Evolutionary conservation across 2,888 invertebrate species (phyloP).

Genomic region (Cataglyphis rosenhaueri): DNA sequence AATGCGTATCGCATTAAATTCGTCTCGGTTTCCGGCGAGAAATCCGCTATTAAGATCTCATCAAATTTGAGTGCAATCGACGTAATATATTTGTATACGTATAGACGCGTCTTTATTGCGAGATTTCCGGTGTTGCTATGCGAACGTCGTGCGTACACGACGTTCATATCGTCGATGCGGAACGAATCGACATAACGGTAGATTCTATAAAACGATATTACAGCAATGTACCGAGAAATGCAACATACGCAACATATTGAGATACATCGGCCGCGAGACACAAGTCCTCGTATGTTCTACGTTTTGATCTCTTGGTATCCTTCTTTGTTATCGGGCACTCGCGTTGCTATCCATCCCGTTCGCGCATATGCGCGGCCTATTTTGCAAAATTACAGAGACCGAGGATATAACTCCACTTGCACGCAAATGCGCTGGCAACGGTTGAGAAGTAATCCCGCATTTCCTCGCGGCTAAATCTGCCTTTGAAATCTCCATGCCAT

Average conservation of each 20-base stretch:
- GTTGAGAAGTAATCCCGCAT: slow-evolving; percentile 50
- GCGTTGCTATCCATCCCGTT: slow-evolving; percentile 15
- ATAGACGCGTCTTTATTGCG: slow-evolving; percentile 29
- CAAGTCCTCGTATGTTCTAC: slow-evolving; percentile 12
- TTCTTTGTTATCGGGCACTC: slow-evolving; percentile 42
- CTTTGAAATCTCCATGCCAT: slow-evolving; percentile 46
- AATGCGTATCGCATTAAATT: slow-evolving; percentile 18
- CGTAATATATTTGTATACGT: not conserved
- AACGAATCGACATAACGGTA: slow-evolving; percentile 80
- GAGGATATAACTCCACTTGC: slow-evolving; percentile 21
- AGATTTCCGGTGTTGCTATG: slow-evolving; percentile 75
- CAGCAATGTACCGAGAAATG: slow-evolving; percentile 25
- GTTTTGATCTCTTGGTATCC: slow-evolving; percentile 5
- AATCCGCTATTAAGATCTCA: slow-evolving; percentile 12
- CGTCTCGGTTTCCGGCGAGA: not conserved
- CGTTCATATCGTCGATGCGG: slow-evolving; percentile 73
- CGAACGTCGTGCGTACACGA: slow-evolving; percentile 58
- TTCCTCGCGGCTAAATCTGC: slow-evolving; percentile 39
- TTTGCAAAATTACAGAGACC: slow-evolving; percentile 66
- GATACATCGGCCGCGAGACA: slow-evolving; percentile 1
- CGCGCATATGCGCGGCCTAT: slow-evolving; percentile 53
- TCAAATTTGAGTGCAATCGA: not conserved
- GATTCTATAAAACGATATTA: slow-evolving; percentile 76
- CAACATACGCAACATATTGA: slow-evolving; percentile 22
- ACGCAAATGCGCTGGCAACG: slow-evolving; percentile 49